Base-by-base conservation (phyloP, 2,888 invertebrate species). In the Brenthis daphne region DNA sequence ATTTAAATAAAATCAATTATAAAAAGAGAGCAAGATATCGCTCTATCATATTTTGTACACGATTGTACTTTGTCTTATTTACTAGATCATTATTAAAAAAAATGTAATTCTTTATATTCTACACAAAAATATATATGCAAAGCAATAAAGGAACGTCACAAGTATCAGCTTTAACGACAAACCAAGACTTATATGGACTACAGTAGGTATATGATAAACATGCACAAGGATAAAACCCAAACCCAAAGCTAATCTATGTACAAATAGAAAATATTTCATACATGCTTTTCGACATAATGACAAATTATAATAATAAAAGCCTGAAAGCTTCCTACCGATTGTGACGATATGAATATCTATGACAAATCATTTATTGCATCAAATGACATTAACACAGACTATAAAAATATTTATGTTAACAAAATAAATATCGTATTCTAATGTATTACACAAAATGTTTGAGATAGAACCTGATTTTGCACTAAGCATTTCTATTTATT, bases 291-390 rank as follows among this genome's bases (percentile, higher is more conserved):
- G 12, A 64, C 47, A 61, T 53, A 60, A 50, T 47, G 56, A 14
- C 56, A 68, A 74, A 61, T 67, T 70, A 61, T 63, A 69, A 57
- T 67, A 43, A n/a, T n/a, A 67, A 67, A 77, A 79, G 87, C 86
- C 83, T 90, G 92, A 92, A 92, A 92, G 91, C 92, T 90, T 89
- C 87, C 82, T 85, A 87, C 73, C 85, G 92, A 92, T 92, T 92
- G 92, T 92, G 92, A 91, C 82, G 75, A 74, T 60, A 72, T 61
- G 64, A 43, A 58, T 66, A 60, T 73, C 54, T 54, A 71, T 71
- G 61, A 75, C 80, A 82, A 85, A 81, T 80, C 75, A 80, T 90
- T 89, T 90, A 89, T 90, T 89, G 63, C 65, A 73, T 60, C 69
- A 71, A 74, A 73, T 73, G 72, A 75, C 69, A 76, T 75, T 77